Evolutionary conservation across 2,797 vertebrate genomes (phyloP).

Genomic region (Saxicola maurus): DNA sequence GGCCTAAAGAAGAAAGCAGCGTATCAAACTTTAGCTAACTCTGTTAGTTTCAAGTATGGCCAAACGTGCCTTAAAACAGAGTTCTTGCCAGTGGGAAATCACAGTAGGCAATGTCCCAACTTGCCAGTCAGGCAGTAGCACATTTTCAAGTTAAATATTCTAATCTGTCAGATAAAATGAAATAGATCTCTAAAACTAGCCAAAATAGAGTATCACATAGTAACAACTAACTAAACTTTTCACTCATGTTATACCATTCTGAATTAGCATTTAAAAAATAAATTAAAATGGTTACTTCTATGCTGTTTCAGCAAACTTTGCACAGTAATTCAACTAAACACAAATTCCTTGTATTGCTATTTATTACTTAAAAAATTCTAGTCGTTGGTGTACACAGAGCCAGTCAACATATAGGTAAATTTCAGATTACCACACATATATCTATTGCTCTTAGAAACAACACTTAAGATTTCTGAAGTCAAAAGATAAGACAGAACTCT

Average conservation of each 20-base stretch:
- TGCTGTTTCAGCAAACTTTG: background rate
- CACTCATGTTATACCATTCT: background rate
- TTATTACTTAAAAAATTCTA: background rate
- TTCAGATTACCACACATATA: background rate
- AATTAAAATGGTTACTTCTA: background rate
- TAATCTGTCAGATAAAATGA: slow-evolving; percentile 21
- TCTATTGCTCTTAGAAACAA: background rate
- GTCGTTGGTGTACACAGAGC: background rate
- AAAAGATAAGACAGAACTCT: background rate
- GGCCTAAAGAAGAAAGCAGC: background rate
- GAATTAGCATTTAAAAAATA: background rate
- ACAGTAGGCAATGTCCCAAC: background rate
- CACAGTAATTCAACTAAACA: background rate
- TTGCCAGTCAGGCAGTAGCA: slow-evolving; percentile 9
- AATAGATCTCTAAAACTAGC: background rate
- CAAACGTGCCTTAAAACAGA: background rate
- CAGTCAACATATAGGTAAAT: background rate
- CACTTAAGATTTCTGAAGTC: background rate
- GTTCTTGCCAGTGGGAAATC: slow-evolving; percentile 4
- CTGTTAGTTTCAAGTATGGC: background rate
- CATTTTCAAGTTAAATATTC: slow-evolving; percentile 35
- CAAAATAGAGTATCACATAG: background rate
- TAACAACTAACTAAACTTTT: background rate
- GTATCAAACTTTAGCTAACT: background rate
- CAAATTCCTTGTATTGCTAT: background rate